phyloP scores from a whole-genome alignment of 2,797 vertebrate species.

The Intellagama lesueurii region DNA sequence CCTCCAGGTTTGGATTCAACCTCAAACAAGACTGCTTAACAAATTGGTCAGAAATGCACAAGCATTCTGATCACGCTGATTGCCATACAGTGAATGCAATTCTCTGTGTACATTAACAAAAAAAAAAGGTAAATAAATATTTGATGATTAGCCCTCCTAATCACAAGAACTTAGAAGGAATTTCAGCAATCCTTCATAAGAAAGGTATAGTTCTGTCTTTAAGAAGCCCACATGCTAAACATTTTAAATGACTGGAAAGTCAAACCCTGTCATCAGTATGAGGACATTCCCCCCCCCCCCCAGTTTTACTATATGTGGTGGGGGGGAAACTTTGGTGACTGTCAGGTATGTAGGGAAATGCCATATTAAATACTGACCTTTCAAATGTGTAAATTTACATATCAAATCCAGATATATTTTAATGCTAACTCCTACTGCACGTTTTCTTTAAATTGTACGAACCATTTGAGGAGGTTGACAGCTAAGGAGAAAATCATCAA shows the following conservation, averaged over 20 bases:
- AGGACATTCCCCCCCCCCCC: neutral
- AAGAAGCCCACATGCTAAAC: neutral
- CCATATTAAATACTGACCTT: constrained; percentile 44
- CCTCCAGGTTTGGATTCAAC: neutral
- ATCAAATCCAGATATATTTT: constrained; percentile 25
- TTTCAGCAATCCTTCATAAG: neutral
- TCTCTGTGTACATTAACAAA: neutral
- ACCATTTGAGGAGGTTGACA: constrained; percentile 14
- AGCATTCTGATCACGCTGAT: too few relatives aligned
- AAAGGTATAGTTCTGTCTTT: neutral
- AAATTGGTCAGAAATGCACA: neutral
- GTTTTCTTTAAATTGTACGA: constrained; percentile 43
- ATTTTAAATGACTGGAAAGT: constrained; percentile 1
- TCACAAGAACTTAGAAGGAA: neutral
- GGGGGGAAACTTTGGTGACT: neutral
- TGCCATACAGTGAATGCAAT: neutral
- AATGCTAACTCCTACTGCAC: constrained; percentile 14
- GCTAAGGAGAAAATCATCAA: constrained; percentile 33
- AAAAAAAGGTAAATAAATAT: neutral
- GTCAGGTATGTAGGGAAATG: constrained; percentile 38
- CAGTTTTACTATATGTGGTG: constrained; percentile 22
- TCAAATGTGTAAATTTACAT: constrained; percentile 21
- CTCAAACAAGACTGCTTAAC: neutral
- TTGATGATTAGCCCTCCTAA: neutral
- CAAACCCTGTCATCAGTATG: neutral